These are phyloP conservation scores for Rhadinocentrus ornatus DNA, from an alignment of 2,797 vertebrate species.

Conservation along the genomic window DNA sequence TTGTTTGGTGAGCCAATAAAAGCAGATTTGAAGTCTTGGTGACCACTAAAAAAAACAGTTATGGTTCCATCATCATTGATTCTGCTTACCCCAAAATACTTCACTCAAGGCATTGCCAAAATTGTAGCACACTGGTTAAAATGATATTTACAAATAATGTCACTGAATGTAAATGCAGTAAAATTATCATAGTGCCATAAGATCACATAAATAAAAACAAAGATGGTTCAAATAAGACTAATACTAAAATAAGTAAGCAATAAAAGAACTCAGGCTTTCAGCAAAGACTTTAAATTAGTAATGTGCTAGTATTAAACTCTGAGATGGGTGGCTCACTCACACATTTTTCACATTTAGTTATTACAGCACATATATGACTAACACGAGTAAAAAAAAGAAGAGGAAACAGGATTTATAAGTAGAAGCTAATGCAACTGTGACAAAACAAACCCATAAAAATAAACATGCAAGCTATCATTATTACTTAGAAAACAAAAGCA, in stretches of 20 bases:
- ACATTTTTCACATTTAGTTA: not conserved
- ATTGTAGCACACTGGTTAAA: not conserved
- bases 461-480: not conserved
- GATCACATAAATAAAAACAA: not conserved
- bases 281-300: not conserved
- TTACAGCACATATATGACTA: not conserved
- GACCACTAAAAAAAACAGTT: not conserved
- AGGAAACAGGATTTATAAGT: not conserved
- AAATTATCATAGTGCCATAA: not conserved
- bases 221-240: slow-evolving; percentile 7
- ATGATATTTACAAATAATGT: not conserved
- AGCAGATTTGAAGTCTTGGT: not conserved
- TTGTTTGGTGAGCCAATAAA: not conserved
- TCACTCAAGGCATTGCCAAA: not conserved
- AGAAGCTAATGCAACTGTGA: not conserved
- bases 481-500: not conserved
- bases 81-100: not conserved
- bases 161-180: not conserved
- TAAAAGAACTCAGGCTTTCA: slow-evolving; percentile 4
- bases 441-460: not conserved
- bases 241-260: not conserved
- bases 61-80: not conserved
- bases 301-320: not conserved
- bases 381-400: not conserved
- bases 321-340: not conserved